Percentiles rank a stretch among this genome's conserved stretches.
Conservation (phyloP, 2,888 invertebrate species). For the Rotaria sp. region DNA sequence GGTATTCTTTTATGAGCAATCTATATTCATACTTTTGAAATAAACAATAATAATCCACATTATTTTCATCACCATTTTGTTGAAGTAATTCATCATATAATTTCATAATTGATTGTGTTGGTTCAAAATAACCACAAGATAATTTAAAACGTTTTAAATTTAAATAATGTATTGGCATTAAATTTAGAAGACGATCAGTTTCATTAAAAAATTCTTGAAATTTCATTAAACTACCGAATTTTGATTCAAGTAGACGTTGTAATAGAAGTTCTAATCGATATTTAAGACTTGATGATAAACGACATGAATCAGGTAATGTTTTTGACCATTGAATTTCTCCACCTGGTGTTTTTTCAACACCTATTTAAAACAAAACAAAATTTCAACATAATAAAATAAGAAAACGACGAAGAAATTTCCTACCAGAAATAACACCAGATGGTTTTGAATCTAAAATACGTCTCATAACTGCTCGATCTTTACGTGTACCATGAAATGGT, state of each 20-base stretch:
- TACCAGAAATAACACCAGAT: background rate
- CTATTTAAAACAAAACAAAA: background rate
- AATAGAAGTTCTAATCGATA: background rate
- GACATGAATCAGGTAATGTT: constrained; percentile 7
- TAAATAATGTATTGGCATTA: background rate
- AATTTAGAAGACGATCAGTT: background rate
- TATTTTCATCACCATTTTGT: background rate
- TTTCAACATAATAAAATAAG: background rate
- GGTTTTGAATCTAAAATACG: background rate
- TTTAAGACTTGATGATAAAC: background rate
- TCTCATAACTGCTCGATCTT: constrained; percentile 1
- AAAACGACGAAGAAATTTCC: background rate
- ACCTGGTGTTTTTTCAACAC: background rate
- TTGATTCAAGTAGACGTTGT: constrained; percentile 1
- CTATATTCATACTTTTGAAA: background rate
- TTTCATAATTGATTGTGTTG: background rate
- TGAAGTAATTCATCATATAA: constrained; percentile 9
- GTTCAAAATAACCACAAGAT: constrained; percentile 7
- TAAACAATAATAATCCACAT: background rate
- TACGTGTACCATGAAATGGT: constrained; percentile 28
- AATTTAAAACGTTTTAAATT: constrained; percentile 8
- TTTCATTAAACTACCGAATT: background rate
- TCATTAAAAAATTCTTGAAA: constrained; percentile 6
- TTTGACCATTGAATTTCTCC: constrained; percentile 27
- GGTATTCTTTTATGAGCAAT: no score